Conservation (phyloP, 2,888 invertebrate genomes). For the Agrochola lychnidis region DNA sequence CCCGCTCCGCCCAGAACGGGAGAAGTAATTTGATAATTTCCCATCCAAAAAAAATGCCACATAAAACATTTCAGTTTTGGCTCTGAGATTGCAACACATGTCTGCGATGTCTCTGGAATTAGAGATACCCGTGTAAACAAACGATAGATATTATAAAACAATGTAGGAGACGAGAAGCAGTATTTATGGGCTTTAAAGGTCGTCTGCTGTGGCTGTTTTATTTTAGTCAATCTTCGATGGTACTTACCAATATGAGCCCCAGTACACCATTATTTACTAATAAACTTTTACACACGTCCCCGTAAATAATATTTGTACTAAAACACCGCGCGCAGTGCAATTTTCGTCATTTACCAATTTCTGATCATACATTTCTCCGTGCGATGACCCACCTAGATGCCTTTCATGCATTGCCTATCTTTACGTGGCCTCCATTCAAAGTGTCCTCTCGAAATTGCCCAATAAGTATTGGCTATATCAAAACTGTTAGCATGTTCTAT, state of each 20-base stretch:
- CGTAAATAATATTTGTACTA: conserved; percentile 5
- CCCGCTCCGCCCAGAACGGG: too few species aligned
- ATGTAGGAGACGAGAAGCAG: background rate
- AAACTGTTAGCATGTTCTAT: conserved; percentile 27
- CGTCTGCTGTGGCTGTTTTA: background rate
- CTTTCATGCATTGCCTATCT: conserved; percentile 4
- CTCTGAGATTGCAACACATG: background rate
- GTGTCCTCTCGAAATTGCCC: conserved; percentile 39
- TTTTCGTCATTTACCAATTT: background rate
- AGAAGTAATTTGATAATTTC: too few species aligned
- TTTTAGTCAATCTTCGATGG: background rate
- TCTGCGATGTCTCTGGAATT: background rate
- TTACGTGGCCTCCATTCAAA: conserved; percentile 13
- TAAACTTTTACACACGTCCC: conserved; percentile 18
- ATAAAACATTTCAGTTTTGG: background rate
- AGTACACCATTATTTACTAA: background rate
- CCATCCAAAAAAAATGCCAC: too few species aligned
- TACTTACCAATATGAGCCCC: too few species aligned
- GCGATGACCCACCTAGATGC: conserved; percentile 2
- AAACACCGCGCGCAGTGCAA: background rate
- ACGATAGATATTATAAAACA: background rate
- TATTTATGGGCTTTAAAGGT: background rate
- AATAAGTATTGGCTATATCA: conserved; percentile 26
- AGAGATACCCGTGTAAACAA: background rate
- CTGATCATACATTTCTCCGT: conserved; percentile 2